Conservation (phyloP, 2,888 invertebrate genomes). For the Ectemnius continuus region DNA sequence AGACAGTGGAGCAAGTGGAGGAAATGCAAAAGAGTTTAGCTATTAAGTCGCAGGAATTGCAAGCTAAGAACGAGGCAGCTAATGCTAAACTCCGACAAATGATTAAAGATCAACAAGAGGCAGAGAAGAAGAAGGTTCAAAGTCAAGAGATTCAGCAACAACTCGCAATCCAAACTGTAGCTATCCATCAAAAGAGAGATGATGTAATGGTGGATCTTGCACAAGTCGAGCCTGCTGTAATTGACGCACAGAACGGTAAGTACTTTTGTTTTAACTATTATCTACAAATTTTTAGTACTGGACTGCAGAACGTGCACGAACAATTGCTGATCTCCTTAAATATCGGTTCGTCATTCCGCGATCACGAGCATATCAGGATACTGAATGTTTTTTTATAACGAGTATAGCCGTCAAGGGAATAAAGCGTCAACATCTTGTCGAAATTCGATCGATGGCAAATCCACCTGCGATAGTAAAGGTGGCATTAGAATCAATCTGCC, state of each 20-base stretch:
- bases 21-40: constrained; percentile 99
- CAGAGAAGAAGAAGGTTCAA: constrained; percentile 98
- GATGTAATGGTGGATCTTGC: constrained; percentile 98
- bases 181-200: constrained; percentile 95
- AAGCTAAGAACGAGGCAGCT: constrained; percentile 99
- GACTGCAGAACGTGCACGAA: no score
- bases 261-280: constrained; percentile 8
- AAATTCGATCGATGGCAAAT: constrained; percentile 96
- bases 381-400: constrained; percentile 45
- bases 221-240: constrained; percentile 98
- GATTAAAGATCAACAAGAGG: constrained; percentile 99
- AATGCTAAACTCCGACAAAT: constrained; percentile 99
- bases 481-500: constrained; percentile 96
- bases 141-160: constrained; percentile 95
- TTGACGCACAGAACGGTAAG: constrained; percentile 97
- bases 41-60: constrained; percentile 94
- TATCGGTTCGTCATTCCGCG: neutral
- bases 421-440: constrained; percentile 97
- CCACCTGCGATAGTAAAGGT: constrained; percentile 95
- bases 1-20: constrained; percentile 99
- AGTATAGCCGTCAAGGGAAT: constrained; percentile 93
- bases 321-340: no score
- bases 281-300: no score
- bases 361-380: constrained; percentile 1
- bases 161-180: constrained; percentile 92